Conservation (phyloP, 1,140 invertebrate species). For the Holcopasites calliopsidis region DNA sequence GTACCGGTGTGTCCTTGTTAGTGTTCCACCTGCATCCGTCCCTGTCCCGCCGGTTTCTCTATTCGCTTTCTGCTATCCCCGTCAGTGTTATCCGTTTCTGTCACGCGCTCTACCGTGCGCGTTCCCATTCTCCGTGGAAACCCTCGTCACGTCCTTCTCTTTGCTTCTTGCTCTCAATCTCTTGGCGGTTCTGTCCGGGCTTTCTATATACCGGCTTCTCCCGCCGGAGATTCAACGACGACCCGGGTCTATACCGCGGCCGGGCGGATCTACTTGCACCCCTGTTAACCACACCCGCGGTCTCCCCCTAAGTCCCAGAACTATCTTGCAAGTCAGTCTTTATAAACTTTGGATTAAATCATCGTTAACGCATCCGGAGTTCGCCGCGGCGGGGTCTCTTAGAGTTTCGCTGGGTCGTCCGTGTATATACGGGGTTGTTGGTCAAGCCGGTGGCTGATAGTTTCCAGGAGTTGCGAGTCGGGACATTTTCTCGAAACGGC, state of each 20-base stretch:
- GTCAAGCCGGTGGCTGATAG: neutral
- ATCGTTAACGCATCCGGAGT: conserved; percentile 51
- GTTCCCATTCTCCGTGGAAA: neutral
- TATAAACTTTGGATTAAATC: conserved; percentile 63
- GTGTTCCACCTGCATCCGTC: conserved; percentile 27
- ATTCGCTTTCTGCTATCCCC: neutral
- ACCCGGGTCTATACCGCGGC: conserved; percentile 38
- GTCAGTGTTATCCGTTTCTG: conserved; percentile 9
- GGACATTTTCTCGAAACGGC: neutral
- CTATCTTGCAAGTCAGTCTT: conserved; percentile 56
- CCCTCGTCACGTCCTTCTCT: conserved; percentile 31
- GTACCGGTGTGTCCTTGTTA: conserved; percentile 73
- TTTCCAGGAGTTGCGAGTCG: too few relatives aligned
- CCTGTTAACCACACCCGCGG: conserved; percentile 75
- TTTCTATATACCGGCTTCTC: conserved; percentile 3
- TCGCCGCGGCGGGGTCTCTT: conserved; percentile 13
- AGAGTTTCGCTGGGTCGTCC: neutral
- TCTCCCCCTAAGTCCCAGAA: conserved; percentile 54
- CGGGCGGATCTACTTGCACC: conserved; percentile 66
- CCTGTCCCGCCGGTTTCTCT: conserved; percentile 4
- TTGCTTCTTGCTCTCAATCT: neutral
- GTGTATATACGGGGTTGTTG: neutral
- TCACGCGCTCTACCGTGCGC: conserved; percentile 8
- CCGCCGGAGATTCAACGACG: conserved; percentile 27
- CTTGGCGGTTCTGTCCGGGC: neutral